Conservation (phyloP, 1,140 invertebrate species). For the Drosophila azteca region DNA sequence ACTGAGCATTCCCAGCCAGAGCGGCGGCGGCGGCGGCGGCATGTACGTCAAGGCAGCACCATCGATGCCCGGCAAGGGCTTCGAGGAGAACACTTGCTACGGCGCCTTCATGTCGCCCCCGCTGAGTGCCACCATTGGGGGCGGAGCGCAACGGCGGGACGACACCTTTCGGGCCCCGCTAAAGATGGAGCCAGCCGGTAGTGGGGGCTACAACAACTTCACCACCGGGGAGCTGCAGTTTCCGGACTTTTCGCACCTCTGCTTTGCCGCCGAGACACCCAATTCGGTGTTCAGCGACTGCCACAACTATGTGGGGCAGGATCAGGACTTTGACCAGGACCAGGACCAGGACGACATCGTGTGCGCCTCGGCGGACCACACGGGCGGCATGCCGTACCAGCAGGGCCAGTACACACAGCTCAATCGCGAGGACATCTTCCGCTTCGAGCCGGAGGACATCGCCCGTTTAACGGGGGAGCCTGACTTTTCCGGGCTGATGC, state of each 20-base stretch:
- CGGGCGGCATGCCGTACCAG: conserved; percentile 57
- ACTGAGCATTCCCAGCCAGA: conserved; percentile 53
- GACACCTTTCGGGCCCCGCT: conserved; percentile 46
- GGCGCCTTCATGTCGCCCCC: conserved; percentile 71
- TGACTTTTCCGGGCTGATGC: conserved; percentile 21
- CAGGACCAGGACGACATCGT: conserved; percentile 69
- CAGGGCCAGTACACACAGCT: conserved; percentile 72
- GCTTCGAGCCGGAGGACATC: conserved; percentile 83
- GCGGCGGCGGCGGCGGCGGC: conserved; percentile 38
- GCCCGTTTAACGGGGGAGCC: conserved; percentile 63
- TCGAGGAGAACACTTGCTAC: conserved; percentile 45
- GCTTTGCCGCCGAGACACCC: conserved; percentile 73
- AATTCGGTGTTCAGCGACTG: conserved; percentile 76
- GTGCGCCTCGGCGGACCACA: conserved; percentile 45
- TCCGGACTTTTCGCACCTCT: conserved; percentile 74
- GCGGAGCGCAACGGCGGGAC: background rate
- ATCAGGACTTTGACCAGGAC: conserved; percentile 53
- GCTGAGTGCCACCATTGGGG: conserved; percentile 57
- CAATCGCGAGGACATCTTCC: conserved; percentile 78
- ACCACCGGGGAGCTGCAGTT: conserved; percentile 60
- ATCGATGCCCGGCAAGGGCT: conserved; percentile 39
- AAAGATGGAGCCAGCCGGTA: conserved; percentile 7
- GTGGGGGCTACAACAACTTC: conserved; percentile 36
- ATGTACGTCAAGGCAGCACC: conserved; percentile 43
- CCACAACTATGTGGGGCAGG: conserved; percentile 36